Base-by-base conservation (phyloP, 2,888 invertebrate genomes). In the Marronus borbonicus region DNA sequence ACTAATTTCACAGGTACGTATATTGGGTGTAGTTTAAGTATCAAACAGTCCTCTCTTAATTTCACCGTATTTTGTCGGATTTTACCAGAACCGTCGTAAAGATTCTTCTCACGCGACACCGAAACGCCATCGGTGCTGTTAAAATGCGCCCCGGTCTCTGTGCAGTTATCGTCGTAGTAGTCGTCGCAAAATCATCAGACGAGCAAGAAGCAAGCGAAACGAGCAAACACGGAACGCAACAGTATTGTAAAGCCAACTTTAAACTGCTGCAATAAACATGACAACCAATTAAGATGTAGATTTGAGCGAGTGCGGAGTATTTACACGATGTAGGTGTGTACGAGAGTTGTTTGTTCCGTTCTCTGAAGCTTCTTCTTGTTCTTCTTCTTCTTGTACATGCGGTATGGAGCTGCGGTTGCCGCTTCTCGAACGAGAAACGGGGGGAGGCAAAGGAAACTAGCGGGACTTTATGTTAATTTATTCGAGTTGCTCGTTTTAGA, bases 221-320 rank as follows among this genome's bases (percentile, higher is more conserved):
- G 64, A 70, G 49, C 66, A 64, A 76, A 70, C 77, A 69, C 69
- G 60, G 52, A 77, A 77, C 77, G 77, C 62, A 77, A 70, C 77
- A 70, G 69, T 70, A 77, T 77, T 77, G 77, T 77, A 77, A 70
- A 77, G 77, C 72, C 76, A 82, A 83, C 82, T 83, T 85, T 85
- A 86, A 87, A 86, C 85, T 85, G 77, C 84, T 76, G 86, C 86
- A 88, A 87, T 88, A 88, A 88, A 88, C 88, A 88, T 88, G 88
- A 88, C 88, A 88, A 87, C 86, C 88, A 88, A 88, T 88, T 88
- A 88, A 88, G 88, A 88, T 88, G 88, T 87, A 88, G 88, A 88
- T 88, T 88, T 87, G 86, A 86, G 86, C 85, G 86, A 85, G 85
- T 85, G 84, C 85, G 83, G 69, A 80, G 86, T 87, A 88, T 88